Evolutionary conservation across 2,797 vertebrate genomes (phyloP).

Genomic region (Coranthus polyacanthus): DNA sequence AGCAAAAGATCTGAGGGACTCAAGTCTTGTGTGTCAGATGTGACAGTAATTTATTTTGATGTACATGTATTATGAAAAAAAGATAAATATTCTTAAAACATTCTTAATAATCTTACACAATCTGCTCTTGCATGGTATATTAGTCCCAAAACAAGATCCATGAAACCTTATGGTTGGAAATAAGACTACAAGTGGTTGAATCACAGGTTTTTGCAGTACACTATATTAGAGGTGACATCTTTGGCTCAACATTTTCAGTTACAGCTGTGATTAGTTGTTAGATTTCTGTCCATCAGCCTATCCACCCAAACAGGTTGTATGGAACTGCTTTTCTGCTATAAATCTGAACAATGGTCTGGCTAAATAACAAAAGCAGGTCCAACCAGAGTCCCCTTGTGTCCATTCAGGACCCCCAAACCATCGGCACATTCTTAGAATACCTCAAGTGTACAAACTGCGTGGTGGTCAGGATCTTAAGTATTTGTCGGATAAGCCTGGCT

Average conservation of each 20-base stretch:
- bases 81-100: too few species aligned
- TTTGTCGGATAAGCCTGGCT: conserved; percentile 42
- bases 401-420: conserved; percentile 17
- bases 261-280: not conserved
- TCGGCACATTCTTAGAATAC: conserved; percentile 54
- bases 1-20: too few species aligned
- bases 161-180: too few species aligned
- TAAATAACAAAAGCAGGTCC: not conserved
- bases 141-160: too few species aligned
- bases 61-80: too few species aligned
- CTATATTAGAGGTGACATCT: not conserved
- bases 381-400: not conserved
- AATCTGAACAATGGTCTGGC: not conserved
- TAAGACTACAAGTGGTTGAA: too few species aligned
- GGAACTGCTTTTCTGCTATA: not conserved
- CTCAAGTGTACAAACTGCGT: conserved; percentile 24
- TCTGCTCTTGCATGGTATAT: too few species aligned
- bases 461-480: conserved; percentile 36
- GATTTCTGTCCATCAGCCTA: not conserved
- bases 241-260: not conserved
- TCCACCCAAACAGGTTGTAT: not conserved
- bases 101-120: too few species aligned
- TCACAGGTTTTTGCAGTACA: too few species aligned
- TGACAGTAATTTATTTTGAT: too few species aligned
- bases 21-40: too few species aligned